phyloP scores from a whole-genome alignment of 1,140 invertebrate species.

The Pogonognathellus flavescens region DNA sequence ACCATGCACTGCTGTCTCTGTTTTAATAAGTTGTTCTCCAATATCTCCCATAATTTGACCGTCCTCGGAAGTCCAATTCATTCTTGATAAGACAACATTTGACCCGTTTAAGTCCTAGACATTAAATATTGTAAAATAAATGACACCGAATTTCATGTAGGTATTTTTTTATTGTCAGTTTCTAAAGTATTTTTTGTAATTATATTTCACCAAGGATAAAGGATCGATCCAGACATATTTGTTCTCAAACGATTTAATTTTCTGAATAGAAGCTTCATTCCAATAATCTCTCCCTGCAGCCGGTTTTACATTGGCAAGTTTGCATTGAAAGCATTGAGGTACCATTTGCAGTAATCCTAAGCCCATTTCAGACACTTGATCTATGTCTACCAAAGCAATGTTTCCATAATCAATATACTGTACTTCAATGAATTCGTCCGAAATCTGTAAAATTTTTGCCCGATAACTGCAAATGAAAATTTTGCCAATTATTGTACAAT shows the following conservation, averaged over 20 bases:
- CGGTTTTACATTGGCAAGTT: not conserved
- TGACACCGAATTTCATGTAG: too few species aligned
- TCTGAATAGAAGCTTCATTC: not conserved
- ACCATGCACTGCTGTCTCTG: not conserved
- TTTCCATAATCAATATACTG: slow-evolving; percentile 23
- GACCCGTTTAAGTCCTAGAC: not conserved
- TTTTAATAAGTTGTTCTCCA: not conserved
- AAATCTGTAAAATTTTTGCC: not conserved
- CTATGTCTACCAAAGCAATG: not conserved
- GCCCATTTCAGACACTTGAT: not conserved
- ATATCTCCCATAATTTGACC: not conserved
- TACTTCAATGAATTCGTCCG: not conserved
- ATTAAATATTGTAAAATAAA: not conserved
- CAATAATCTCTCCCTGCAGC: not conserved
- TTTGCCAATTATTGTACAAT: not conserved
- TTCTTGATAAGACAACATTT: not conserved
- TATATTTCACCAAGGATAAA: not conserved
- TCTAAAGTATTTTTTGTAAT: too few species aligned
- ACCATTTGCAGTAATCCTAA: not conserved
- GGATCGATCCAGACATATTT: not conserved
- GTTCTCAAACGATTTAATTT: not conserved
- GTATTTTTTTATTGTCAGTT: too few species aligned
- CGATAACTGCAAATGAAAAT: not conserved
- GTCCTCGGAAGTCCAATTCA: not conserved
- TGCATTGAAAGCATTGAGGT: slow-evolving; percentile 10